phyloP scores from a whole-genome alignment of 2,797 vertebrate genomes.

The Zonotrichia albicollis region DNA sequence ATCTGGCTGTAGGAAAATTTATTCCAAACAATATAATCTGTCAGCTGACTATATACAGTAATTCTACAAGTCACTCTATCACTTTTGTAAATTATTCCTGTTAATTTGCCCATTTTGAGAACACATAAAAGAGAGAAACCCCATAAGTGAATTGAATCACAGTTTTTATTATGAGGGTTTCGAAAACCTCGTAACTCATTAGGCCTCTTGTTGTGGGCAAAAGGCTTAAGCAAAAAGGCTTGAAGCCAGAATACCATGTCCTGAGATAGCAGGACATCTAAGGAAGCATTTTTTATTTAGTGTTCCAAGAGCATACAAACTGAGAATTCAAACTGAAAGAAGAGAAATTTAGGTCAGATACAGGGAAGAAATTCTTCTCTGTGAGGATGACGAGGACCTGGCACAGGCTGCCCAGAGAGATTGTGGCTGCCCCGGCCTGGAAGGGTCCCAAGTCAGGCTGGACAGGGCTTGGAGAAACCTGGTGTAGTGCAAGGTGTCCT shows the following conservation, averaged over 20 bases:
- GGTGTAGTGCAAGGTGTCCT: neutral
- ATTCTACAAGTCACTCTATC: slow-evolving; percentile 43
- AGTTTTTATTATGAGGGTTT: slow-evolving; percentile 21
- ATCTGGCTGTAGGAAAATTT: slow-evolving; percentile 40
- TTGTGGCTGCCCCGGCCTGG: neutral
- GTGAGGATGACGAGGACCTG: neutral
- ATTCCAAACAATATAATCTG: slow-evolving; percentile 59
- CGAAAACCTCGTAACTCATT: slow-evolving; percentile 23
- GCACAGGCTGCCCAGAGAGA: neutral
- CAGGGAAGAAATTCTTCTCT: neutral
- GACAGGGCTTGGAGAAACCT: neutral
- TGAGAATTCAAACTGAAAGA: neutral
- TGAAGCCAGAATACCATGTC: neutral
- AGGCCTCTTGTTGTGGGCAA: neutral
- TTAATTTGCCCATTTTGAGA: slow-evolving; percentile 24
- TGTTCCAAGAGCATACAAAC: neutral
- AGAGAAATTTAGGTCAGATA: neutral
- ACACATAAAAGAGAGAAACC: neutral
- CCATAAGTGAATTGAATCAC: slow-evolving; percentile 1
- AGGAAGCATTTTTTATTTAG: neutral
- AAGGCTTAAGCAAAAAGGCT: neutral
- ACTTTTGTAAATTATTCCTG: slow-evolving; percentile 54
- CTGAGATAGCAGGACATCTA: neutral
- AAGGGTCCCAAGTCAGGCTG: neutral
- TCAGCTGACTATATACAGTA: slow-evolving; percentile 47